phyloP scores from a whole-genome alignment of 2,797 vertebrate species.

The Enteromius thamalakanensis region DNA sequence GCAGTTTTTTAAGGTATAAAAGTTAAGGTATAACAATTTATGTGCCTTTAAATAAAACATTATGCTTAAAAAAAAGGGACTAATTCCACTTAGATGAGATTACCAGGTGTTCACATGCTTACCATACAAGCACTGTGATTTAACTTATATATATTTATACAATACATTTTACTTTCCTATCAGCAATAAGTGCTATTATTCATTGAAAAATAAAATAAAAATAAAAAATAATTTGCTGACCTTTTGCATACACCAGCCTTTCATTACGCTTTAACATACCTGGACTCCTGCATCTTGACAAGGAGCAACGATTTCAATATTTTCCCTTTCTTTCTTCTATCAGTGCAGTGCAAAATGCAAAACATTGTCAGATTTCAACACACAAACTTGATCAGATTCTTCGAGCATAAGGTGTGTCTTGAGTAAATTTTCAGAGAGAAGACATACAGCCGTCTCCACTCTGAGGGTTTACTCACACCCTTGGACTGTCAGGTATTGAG shows the following conservation, averaged over 20 bases:
- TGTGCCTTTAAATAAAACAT: too few relatives aligned
- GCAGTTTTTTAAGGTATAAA: too few relatives aligned
- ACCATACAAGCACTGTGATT: neutral
- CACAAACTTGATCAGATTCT: neutral
- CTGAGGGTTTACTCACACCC: constrained; percentile 19
- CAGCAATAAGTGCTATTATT: neutral
- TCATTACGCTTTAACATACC: constrained; percentile 17
- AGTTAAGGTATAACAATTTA: too few relatives aligned
- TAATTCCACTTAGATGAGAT: too few relatives aligned
- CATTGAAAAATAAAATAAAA: neutral
- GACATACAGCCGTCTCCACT: neutral
- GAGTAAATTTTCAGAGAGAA: neutral
- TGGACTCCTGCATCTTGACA: neutral
- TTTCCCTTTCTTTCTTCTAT: neutral
- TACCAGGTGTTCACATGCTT: neutral
- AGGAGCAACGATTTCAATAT: neutral
- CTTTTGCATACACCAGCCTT: neutral
- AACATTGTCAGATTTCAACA: neutral
- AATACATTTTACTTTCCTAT: neutral
- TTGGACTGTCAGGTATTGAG: constrained; percentile 6
- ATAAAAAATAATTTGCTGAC: neutral
- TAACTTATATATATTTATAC: too few relatives aligned
- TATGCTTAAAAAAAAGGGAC: too few relatives aligned
- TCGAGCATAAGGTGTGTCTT: constrained; percentile 17
- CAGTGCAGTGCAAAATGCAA: neutral